Conservation (phyloP, 2,888 invertebrate species). For the Lasioglossum leucozonium region DNA sequence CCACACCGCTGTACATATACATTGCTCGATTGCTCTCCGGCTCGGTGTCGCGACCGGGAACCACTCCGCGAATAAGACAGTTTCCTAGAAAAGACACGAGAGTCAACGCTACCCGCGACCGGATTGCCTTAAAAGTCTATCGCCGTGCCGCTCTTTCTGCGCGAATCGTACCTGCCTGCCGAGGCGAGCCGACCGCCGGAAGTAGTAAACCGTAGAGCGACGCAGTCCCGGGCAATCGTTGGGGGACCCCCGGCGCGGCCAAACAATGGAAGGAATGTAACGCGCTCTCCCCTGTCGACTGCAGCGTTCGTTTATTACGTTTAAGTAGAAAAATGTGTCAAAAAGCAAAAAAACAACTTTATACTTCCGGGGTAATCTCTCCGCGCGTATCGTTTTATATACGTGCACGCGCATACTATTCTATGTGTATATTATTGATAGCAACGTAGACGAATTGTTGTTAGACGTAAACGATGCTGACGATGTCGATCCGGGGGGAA, state of each 20-base stretch:
- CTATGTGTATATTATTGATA: neutral
- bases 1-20: slow-evolving; percentile 22
- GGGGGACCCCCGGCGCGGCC: too few species aligned
- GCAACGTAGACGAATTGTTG: slow-evolving; percentile 3
- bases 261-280: neutral
- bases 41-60: slow-evolving; percentile 50
- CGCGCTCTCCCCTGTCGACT: neutral
- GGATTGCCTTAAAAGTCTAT: slow-evolving; percentile 59
- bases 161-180: slow-evolving; percentile 61
- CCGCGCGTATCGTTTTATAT: neutral
- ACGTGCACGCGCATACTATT: too few species aligned
- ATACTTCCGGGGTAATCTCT: neutral
- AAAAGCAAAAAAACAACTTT: slow-evolving; percentile 1
- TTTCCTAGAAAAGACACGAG: slow-evolving; percentile 55
- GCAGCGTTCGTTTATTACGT: neutral
- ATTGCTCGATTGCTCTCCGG: slow-evolving; percentile 49
- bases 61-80: slow-evolving; percentile 58
- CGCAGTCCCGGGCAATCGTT: neutral
- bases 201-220: slow-evolving; percentile 10
- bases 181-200: slow-evolving; percentile 45
- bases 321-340: neutral
- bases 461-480: neutral
- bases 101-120: slow-evolving; percentile 56
- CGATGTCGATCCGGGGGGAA: neutral
- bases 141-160: slow-evolving; percentile 56